Conservation (phyloP, 2,113 vertebrate genomes). For the Theropithecus gelada region DNA sequence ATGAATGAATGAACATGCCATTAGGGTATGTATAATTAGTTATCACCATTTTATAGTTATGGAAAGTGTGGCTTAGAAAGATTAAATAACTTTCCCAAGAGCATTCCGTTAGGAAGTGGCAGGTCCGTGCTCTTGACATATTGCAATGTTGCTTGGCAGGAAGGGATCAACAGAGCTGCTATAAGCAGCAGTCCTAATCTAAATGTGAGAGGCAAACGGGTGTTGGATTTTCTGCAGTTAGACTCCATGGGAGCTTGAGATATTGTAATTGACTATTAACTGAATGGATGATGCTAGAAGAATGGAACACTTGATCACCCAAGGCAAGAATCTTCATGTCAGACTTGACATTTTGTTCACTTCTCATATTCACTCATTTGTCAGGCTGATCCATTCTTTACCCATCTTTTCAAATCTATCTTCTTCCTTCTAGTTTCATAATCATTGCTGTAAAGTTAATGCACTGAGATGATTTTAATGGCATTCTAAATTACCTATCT, state of each 20-base stretch:
- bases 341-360: neutral
- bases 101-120: neutral
- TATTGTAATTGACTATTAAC: neutral
- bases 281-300: neutral
- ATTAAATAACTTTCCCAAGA: neutral
- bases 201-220: neutral
- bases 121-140: neutral
- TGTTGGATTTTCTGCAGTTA: neutral
- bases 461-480: neutral
- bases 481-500: no score
- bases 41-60: neutral
- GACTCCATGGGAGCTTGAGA: neutral
- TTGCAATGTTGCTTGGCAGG: neutral
- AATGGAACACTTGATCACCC: neutral
- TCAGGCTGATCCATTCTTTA: neutral
- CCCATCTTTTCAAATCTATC: neutral
- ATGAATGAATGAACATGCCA: neutral
- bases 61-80: neutral
- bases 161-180: neutral
- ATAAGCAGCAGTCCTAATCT: neutral
- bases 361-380: neutral
- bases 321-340: neutral
- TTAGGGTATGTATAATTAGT: neutral
- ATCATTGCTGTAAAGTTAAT: neutral
- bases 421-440: neutral